Evolutionary conservation across 2,797 vertebrate species (phyloP).

Genomic region (Gobio occitaniae): DNA sequence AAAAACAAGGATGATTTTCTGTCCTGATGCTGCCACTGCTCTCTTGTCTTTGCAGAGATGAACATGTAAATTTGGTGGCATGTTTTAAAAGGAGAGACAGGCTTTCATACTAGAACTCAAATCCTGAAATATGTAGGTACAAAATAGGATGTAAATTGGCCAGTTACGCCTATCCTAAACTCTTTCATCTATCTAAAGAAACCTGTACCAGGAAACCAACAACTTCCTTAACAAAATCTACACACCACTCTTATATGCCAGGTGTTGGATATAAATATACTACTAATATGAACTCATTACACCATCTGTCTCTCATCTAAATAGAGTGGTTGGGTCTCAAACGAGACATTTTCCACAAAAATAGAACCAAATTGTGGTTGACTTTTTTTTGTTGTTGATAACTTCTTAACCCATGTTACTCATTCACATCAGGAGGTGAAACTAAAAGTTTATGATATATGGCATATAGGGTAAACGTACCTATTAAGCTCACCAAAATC

Average conservation of each 20-base stretch:
- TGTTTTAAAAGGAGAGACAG: background rate
- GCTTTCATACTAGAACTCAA: too few species aligned
- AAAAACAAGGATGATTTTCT: background rate
- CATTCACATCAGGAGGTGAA: background rate
- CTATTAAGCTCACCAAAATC: too few species aligned
- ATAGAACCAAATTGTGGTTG: background rate
- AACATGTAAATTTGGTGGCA: background rate
- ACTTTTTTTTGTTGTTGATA: too few species aligned
- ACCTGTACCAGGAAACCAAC: conserved; percentile 4
- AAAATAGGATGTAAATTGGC: background rate
- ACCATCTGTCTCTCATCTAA: conserved; percentile 8
- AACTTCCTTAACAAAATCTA: background rate
- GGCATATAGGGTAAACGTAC: background rate
- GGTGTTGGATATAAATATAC: conserved; percentile 60
- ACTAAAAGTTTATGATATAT: background rate
- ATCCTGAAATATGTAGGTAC: background rate
- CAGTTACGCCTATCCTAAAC: background rate
- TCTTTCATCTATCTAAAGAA: background rate
- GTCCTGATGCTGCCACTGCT: background rate
- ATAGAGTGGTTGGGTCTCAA: background rate
- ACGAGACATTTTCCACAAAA: background rate
- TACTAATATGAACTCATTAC: conserved; percentile 40
- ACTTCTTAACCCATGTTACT: background rate
- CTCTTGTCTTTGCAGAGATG: background rate
- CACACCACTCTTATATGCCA: conserved; percentile 39